These are phyloP conservation scores for Bufotes viridis DNA, from an alignment of 2,797 vertebrate species.

Conservation along the genomic window DNA sequence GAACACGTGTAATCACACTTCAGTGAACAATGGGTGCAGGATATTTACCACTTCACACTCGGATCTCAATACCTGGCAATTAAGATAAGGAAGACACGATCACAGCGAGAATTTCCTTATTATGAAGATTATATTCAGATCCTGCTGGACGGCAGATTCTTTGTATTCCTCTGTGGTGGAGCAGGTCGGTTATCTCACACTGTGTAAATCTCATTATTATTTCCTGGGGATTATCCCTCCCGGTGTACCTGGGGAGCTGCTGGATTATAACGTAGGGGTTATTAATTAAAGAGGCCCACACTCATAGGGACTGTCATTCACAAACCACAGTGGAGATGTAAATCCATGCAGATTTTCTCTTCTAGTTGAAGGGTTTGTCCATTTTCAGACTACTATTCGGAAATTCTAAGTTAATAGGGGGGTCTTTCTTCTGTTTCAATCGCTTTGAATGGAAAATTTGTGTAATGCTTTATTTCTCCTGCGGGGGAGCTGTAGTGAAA, in stretches of 20 bases:
- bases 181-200: background rate
- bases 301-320: background rate
- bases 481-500: too few relatives aligned
- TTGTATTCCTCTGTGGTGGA: background rate
- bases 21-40: background rate
- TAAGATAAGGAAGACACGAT: background rate
- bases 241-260: background rate
- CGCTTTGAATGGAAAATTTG: too few relatives aligned
- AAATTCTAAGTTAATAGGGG: too few relatives aligned
- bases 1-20: background rate
- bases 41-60: background rate
- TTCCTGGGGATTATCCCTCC: background rate
- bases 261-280: background rate
- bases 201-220: background rate
- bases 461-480: too few relatives aligned
- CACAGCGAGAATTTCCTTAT: background rate
- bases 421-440: too few relatives aligned
- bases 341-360: background rate
- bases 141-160: background rate
- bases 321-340: background rate
- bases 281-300: background rate
- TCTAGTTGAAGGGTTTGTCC: too few relatives aligned
- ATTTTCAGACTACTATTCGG: too few relatives aligned
- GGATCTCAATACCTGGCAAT: slow-evolving; percentile 1
- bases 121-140: background rate